Evolutionary conservation across 2,797 vertebrate species (phyloP).

Genomic region (Chromobotia macracanthus): DNA sequence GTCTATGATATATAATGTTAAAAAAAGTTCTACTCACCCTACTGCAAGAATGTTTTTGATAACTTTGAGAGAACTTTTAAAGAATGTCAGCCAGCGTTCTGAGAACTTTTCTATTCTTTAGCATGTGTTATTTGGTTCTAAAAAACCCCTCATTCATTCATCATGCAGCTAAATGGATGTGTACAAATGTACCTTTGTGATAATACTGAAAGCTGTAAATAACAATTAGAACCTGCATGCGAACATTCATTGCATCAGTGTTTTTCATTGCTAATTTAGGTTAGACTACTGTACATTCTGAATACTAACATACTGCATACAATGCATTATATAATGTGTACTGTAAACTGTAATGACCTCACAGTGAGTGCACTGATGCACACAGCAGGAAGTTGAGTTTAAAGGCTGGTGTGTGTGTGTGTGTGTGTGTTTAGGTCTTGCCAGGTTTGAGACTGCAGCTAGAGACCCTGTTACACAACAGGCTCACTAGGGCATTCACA

Average conservation of each 20-base stretch:
- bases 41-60: no score
- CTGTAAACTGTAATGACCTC: slow-evolving; percentile 5
- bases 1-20: no score
- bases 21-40: no score
- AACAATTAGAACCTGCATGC: not conserved
- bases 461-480: slow-evolving; percentile 31
- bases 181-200: not conserved
- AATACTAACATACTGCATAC: not conserved
- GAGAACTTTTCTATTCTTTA: no score
- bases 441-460: slow-evolving; percentile 31
- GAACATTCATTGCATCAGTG: not conserved
- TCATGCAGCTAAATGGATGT: not conserved
- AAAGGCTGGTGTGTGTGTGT: slow-evolving; percentile 5
- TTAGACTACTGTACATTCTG: not conserved
- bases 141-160: not conserved
- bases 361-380: slow-evolving; percentile 29
- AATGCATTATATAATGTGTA: not conserved
- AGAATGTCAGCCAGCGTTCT: no score
- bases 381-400: slow-evolving; percentile 38
- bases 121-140: no score
- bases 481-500: slow-evolving; percentile 38
- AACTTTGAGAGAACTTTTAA: no score
- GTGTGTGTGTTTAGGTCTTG: not conserved
- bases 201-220: not conserved
- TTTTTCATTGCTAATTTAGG: not conserved